Evolutionary conservation across 2,888 invertebrate genomes (phyloP), one percentile per base, ranked within the genome.

Genomic region (Crematogaster levior): DNA sequence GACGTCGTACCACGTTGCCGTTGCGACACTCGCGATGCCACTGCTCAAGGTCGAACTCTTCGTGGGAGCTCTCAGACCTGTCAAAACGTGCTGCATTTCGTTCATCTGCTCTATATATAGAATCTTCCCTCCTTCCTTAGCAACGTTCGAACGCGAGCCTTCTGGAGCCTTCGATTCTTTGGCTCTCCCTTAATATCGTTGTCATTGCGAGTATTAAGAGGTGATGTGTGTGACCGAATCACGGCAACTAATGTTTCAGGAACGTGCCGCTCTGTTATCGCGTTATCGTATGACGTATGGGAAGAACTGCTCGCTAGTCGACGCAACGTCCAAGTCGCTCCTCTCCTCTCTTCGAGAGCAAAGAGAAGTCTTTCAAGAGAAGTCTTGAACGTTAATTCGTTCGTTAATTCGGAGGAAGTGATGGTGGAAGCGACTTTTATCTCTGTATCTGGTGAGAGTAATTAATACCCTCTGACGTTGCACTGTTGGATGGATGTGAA

Each of bases 1-100:
- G 12, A 84, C 87, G 83, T 93, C 93, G 92, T 93, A 93, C 93
- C 93, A 93, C 24, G 91, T 91, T 6, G 92, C 85, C 27, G 86
- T 84, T 21, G 51, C 66, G 81, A 79, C 10, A 60, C 63, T 82
- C 70, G 77, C 15, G 18, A 75, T 40, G 68, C 48, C 24, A 40
- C 48, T 66, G 24, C 10, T 66, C 80, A 83, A 73, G 56, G 80
- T 68, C n/a, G 85, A 66, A 48, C 86, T 83, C 82, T 83, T 91
- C 60, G 88, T 83, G 65, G 90, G 90, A 51, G 92, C 90, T 77
- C 86, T 90, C 24, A 93, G 74, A 7, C 90, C 87, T 66, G 90
- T 87, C 93, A 92, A 91, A 82, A 90, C 91, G 80, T 92, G 91
- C 56, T 84, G 91, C 86, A 92, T 92, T 79, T 91, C 93, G 87